These are phyloP conservation scores for Drosophila watanabei DNA, from an alignment of 1,140 invertebrate genomes.

Conservation along the genomic window DNA sequence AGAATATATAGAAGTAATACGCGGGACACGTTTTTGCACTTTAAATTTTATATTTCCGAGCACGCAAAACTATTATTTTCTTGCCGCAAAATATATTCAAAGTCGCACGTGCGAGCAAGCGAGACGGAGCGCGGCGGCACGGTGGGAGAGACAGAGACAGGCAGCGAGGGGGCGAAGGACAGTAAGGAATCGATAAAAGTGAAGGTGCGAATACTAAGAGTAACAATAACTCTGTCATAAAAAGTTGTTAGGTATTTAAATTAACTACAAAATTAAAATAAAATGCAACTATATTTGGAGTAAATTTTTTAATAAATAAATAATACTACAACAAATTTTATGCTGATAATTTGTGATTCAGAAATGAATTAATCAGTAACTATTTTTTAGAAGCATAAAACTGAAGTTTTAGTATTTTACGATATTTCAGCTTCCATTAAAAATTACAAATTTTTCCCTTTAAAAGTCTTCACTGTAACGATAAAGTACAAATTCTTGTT, in stretches of 20 bases:
- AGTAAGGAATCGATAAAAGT: conserved; percentile 20
- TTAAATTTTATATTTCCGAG: conserved; percentile 21
- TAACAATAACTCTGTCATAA: too few relatives aligned
- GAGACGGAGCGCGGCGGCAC: conserved; percentile 24
- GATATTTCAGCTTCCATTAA: not conserved
- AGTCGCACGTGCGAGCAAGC: conserved; percentile 47
- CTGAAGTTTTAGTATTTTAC: not conserved
- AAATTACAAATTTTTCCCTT: not conserved
- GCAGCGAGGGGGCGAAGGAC: conserved; percentile 19
- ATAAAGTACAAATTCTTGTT: conserved; percentile 48
- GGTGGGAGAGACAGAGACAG: conserved; percentile 3
- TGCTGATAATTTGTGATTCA: too few relatives aligned
- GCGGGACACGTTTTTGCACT: conserved; percentile 40
- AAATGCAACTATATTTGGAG: too few relatives aligned
- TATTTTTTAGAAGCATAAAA: not conserved
- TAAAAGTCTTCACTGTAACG: not conserved
- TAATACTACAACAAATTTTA: too few relatives aligned
- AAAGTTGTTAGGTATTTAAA: too few relatives aligned
- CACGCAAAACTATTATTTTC: conserved; percentile 45
- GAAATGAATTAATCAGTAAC: too few relatives aligned
- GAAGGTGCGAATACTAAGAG: not conserved
- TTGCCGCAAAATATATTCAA: conserved; percentile 43
- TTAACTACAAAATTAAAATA: too few relatives aligned
- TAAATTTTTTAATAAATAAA: too few relatives aligned
- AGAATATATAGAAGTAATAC: conserved; percentile 8